Evolutionary conservation across 2,797 vertebrate species (phyloP), one percentile per base, ranked within the genome.

Genomic region (Pagetopsis macropterus): DNA sequence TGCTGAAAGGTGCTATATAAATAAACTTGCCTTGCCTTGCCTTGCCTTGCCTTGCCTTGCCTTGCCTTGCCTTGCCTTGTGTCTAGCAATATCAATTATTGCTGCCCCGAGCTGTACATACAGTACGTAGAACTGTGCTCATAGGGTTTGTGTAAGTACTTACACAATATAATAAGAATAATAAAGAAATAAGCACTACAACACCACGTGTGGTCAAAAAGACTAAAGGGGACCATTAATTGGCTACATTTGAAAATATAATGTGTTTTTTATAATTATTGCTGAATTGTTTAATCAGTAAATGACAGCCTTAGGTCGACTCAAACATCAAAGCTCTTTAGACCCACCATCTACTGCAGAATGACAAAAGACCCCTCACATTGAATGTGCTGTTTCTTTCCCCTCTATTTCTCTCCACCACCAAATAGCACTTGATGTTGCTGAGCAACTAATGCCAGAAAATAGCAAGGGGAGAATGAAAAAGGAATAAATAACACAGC

Each of bases 401-500:
- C 56, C 51, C 17, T 64, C 45, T 33, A 23, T 77, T 71, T 61
- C 21, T 56, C 51, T 65, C 40, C 65, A 46, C 63, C 61, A 61
- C 55, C 78, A 84, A 84, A 87, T 59, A 62, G 57, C 52, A 72
- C 72, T 82, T 85, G 68, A 89, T 89, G 89, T 91, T 91, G 84
- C 88, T 61, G 83, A 90, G 89, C 89, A 89, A 90, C 90, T 75
- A 84, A 86, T 79, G 75, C 76, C 57, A 72, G 65, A 78, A 89
- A 87, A 80, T 75, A 81, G 78, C 63, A 70, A 79, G 51, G 44
- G 58, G 61, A 49, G 19, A 78, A 85, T 71, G 57, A 67, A 72
- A 83, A 74, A 17, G 50, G 57, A 66, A 84, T 73, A 82, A 66
- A 84, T 73, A 82, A 72, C 51, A 67, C n/a, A 58, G 75, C 43